Base-by-base conservation (phyloP, 92 coral and sea anemone species). In the Porites divaricata region DNA sequence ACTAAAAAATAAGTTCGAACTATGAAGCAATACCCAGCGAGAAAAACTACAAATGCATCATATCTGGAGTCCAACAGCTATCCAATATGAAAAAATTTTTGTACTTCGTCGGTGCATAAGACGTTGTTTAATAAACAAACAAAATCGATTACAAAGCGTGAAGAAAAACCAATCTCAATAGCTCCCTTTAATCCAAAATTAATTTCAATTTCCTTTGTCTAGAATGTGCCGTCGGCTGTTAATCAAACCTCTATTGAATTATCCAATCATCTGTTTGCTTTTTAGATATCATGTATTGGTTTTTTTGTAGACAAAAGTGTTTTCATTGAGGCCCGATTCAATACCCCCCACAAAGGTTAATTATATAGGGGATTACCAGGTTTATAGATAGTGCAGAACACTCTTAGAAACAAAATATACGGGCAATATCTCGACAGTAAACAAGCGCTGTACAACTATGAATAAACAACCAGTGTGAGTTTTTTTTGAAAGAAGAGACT, bases 161-260 rank as follows among this genome's bases (percentile, higher is more conserved):
- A 22, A 8, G 20, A 10, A 62, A 48, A 14, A 54, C 54, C 84
- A 53, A 25, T n/a, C 24, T 28, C 28, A 21, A 22, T 16, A 79
- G 49, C 28, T 21, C 10, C 16, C 56, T 35, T 68, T 69, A 80
- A 69, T 67, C 84, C 26, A 53, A 26, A 70, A 35, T 67, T 54
- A 75, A 75, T 57, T 35, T 13, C 15, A 49, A 22, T 63, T 78
- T 50, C 71, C 28, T 54, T 69, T 80, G 57, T 80, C 77, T 69
- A 22, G 48, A 26, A 19, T 8, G 65, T 21, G 67, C 45, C 11
- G 53, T 26, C 54, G 22, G 52, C 45, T 69, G 69, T 69, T 68
- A 76, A 53, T 20, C 14, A 26, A 13, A n/a, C 12, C 14, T 54
- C 12, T 15, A 54, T 8, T 15, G 59, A 67, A 68, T 68, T 56